Evolutionary conservation across 2,797 vertebrate genomes (phyloP), one percentile per base, ranked within the genome.

Genomic region (Mionectes olivaceus): DNA sequence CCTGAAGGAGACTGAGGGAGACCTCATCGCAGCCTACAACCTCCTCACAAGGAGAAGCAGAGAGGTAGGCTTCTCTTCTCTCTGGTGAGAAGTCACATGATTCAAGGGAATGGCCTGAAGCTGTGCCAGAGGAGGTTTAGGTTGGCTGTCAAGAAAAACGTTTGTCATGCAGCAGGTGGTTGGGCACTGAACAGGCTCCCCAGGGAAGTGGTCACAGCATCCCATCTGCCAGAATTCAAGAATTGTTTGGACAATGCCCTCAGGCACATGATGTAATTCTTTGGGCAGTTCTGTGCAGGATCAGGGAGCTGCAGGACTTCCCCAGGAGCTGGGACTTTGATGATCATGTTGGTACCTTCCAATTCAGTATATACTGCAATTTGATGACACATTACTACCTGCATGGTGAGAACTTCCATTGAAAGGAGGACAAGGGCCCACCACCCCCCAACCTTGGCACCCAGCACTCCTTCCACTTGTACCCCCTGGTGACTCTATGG

Each of bases 401-500:
- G 24, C n/a, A 67, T n/a, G 19, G 19, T 8, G 47, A 39, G 12
- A 49, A 84, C 24, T 37, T 49, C 30, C 21, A 74, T 3, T 5
- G 4, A 7, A 39, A 60, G 16, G 0, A 1, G 4, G 25, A 37
- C 12, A 28, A 28, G 10, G 8, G 30, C 18, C 15, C 0, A 0
- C 5, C 3, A 3, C 2, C 5, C 12, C 5, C 21, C 4, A 35
- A 10, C 10, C 5, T 3, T 10, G 33, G 33, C 1, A 1, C 2
- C 4, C 10, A 6, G 4, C 5, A 27, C 7, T 30, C 30, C 10
- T 22, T 44, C 41, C 8, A 3, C 9, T 70, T 1, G 0, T 9
- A 11, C 7, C 13, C n/a, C 35, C 14, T 0, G 1, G 4, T 19
- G 13, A 63, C 1, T 2, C 2, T 0, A 2, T 0, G 4, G 28